A percentile compares a stretch with the other conserved stretches of the same genome.
phyloP scores from a whole-genome alignment of 2,888 invertebrate species.

The Parnassius apollo region DNA sequence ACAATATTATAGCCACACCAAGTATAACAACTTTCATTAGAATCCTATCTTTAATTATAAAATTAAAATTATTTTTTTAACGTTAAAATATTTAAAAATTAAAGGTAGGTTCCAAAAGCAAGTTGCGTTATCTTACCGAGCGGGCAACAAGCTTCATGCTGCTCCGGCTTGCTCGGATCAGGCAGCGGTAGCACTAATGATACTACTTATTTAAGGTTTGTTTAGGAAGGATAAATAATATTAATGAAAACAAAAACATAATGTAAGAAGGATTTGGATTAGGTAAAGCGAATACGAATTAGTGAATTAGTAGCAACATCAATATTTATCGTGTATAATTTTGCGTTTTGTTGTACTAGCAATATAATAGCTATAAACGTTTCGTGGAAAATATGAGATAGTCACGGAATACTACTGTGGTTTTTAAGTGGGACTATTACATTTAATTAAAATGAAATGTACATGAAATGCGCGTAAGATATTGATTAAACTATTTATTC shows the following conservation, averaged over 20 bases:
- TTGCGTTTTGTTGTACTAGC: slow-evolving; percentile 54
- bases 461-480: background rate
- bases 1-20: slow-evolving; percentile 68
- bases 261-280: slow-evolving; percentile 58
- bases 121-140: slow-evolving; percentile 84
- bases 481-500: too few relatives aligned
- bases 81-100: slow-evolving; percentile 20
- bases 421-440: slow-evolving; percentile 10
- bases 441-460: slow-evolving; percentile 2
- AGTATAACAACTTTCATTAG: slow-evolving; percentile 54
- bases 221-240: slow-evolving; percentile 61
- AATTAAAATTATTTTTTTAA: slow-evolving; percentile 7
- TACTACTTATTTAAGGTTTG: slow-evolving; percentile 78
- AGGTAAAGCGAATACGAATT: slow-evolving; percentile 79
- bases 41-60: slow-evolving; percentile 41
- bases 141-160: slow-evolving; percentile 95
- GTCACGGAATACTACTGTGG: slow-evolving; percentile 19
- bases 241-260: slow-evolving; percentile 49
- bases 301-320: slow-evolving; percentile 79
- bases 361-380: slow-evolving; percentile 39
- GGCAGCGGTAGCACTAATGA: slow-evolving; percentile 90
- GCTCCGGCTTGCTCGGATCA: slow-evolving; percentile 92
- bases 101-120: slow-evolving; percentile 37
- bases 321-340: slow-evolving; percentile 45
- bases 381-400: slow-evolving; percentile 35